Evolutionary conservation across 2,797 vertebrate species (phyloP), one percentile per base, ranked within the genome.

Genomic region (Aeoliscus strigatus): DNA sequence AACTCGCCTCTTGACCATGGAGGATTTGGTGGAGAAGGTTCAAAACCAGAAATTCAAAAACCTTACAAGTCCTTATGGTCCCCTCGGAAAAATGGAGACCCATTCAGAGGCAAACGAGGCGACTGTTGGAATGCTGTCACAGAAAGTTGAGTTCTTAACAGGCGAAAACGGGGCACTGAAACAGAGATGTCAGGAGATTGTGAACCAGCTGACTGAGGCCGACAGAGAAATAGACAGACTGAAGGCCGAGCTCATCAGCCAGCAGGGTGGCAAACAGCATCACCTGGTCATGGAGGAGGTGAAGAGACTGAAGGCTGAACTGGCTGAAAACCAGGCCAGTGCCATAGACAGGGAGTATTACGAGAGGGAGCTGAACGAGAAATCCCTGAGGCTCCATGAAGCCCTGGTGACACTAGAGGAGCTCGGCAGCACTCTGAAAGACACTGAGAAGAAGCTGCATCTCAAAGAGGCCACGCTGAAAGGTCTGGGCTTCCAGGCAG

Each of bases 201-300:
- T 90, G 26, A 90, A 91, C 63, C 90, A 91, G 69, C 74, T 91
- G 57, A 89, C 85, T 1, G 90, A 90, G 67, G 90, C 90, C 0
- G 89, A 91, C 61, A 59, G 87, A 58, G 90, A 91, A 73, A 90
- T 90, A 56, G 88, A 91, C 55, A 34, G 85, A 42, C 81, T 91
- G 21, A 90, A 90, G 67, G 69, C 70, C 0, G 88, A 90, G 62
- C 71, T 90, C 31, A 64, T 70, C 36, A 56, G 46, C 43, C 73
- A 83, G 31, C 85, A 84, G 30, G 76, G 73, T 0, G 65, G 73
- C 26, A 83, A 85, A 47, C 84, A 79, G 41, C 75, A 85, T 54
- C 75, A 81, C 18, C 55, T 81, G 10, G 39, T 78, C 6, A 21
- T 69, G 53, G 81, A 87, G 39, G 84, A 88, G 66, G 59, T 86